Evolutionary conservation across 2,888 invertebrate species (phyloP), one percentile per base, ranked within the genome.

Genomic region (Hyppa rectilinea): DNA sequence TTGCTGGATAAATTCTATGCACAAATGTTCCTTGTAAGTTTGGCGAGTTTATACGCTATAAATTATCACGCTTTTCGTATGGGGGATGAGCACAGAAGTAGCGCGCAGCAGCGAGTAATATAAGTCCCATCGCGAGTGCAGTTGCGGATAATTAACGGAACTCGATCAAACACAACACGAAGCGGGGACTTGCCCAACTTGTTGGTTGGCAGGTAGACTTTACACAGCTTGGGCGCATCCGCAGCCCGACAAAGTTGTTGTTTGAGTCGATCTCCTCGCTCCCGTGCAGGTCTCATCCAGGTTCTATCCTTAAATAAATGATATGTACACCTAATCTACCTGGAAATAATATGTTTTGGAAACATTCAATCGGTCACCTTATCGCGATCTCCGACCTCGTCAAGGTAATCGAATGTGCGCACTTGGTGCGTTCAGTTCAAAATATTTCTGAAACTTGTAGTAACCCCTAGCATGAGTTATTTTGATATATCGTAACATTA

Each of bases 311-410:
- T 29, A 7, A 38, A n/a, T 38, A 29, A n/a, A n/a, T 38, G 6
- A n/a, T 62, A 36, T 20, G n/a, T 36, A 4, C n/a, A 2, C 31
- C 17, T 59, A 40, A 59, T 60, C 9, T 34, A 59, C 12, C 43
- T 43, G 40, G 38, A 65, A 64, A 38, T 49, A 38, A 20, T 55
- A 45, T 64, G 38, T 17, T 49, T 7, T 38, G 23, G 6, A 12
- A 43, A 43, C 20, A 60, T 60, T 43, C 2, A 34, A 26, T 34
- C 12, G 26, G 38, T 34, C 23, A 40, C 14, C 10, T 66, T 66
- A 50, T 66, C 66, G 50, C 38, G 31, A 66, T 40, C 23, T 50
- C 9, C 4, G 23, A 50, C 34, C 5, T 65, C 20, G 23, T 65
- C 50, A 20, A 26, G 40, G 4, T 26, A 10, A 34, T 17, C n/a